Conservation (phyloP, 2,888 invertebrate genomes). For the Caenorhabditis doughertyi region DNA sequence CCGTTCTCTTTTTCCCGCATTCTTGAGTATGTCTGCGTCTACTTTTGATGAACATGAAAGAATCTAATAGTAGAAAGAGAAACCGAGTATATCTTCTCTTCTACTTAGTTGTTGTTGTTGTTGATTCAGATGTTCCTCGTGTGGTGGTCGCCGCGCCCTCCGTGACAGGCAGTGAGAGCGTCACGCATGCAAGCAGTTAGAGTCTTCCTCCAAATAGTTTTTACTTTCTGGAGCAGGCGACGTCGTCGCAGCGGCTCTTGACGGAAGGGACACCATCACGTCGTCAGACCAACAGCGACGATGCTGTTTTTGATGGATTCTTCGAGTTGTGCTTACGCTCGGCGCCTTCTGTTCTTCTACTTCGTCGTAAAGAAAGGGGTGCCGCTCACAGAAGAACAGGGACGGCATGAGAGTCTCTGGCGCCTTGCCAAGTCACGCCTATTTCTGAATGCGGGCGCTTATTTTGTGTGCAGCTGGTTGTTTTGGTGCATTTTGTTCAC, state of each 20-base stretch:
- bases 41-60: neutral
- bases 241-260: slow-evolving; percentile 39
- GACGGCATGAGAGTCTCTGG: slow-evolving; percentile 33
- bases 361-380: slow-evolving; percentile 34
- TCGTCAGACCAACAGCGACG: slow-evolving; percentile 38
- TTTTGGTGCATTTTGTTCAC: slow-evolving; percentile 35
- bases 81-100: slow-evolving; percentile 17
- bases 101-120: slow-evolving; percentile 51
- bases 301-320: slow-evolving; percentile 50
- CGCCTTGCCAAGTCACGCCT: slow-evolving; percentile 58
- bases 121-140: slow-evolving; percentile 52
- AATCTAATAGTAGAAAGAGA: slow-evolving; percentile 25
- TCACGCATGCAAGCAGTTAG: slow-evolving; percentile 28
- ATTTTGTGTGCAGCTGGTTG: slow-evolving; percentile 44
- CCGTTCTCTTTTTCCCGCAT: slow-evolving; percentile 45
- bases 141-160: slow-evolving; percentile 51
- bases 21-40: slow-evolving; percentile 51
- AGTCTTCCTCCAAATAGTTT: slow-evolving; percentile 39
- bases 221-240: slow-evolving; percentile 22
- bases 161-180: slow-evolving; percentile 53
- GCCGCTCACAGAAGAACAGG: slow-evolving; percentile 36
- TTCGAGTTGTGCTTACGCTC: slow-evolving; percentile 19
- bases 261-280: slow-evolving; percentile 47
- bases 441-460: slow-evolving; percentile 36
- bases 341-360: slow-evolving; percentile 10